Base-by-base conservation (phyloP, 1,140 invertebrate species). In the Ceratina australensis region DNA sequence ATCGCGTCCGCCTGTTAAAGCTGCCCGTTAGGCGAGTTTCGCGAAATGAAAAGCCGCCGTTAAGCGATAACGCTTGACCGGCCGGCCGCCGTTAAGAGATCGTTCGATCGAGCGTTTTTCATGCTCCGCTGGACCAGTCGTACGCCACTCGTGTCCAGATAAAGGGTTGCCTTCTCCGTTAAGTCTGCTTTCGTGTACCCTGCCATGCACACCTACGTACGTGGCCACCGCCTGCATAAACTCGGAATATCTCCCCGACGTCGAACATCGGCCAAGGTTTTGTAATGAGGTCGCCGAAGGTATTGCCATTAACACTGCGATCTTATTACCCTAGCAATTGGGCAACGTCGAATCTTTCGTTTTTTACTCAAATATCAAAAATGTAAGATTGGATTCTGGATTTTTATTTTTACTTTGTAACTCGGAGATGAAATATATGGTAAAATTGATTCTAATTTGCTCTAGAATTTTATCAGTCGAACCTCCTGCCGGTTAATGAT, bases 1-100 rank as follows among this genome's bases (percentile, higher is more conserved):
- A 16, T 47, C 15, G 8, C 63, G 64, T 24, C 69, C 64, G 33
- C 8, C 33, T 50, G 28, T 67, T 63, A 75, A 79, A 69, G 68
- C 33, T 22, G 63, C 12, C 71, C 71, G 81, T 82, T 83, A 67
- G 54, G 75, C 47, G 72, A 76, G 68, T 84, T 66, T 74, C 52
- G 72, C 72, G 77, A 84, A 84, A 81, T 77, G 83, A 84, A 84
- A 85, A 84, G 74, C 71, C 73, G 72, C 68, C 83, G 69, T 84
- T 67, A 83, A 67, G 56, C 78, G 83, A 83, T 84, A 83, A 84
- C 73, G 66, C 28, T 52, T 75, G 47, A 67, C 63, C 20, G 81
- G 72, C 49, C 33, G 33, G 33, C 33, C 33, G 33, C 33, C 52
- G 78, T 78, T 77, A 67, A 74, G 75, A 79, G 82, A 82, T 83